These are phyloP conservation scores for Ypsolopha sequella DNA, from an alignment of 2,888 invertebrate genomes.

Conservation along the genomic window DNA sequence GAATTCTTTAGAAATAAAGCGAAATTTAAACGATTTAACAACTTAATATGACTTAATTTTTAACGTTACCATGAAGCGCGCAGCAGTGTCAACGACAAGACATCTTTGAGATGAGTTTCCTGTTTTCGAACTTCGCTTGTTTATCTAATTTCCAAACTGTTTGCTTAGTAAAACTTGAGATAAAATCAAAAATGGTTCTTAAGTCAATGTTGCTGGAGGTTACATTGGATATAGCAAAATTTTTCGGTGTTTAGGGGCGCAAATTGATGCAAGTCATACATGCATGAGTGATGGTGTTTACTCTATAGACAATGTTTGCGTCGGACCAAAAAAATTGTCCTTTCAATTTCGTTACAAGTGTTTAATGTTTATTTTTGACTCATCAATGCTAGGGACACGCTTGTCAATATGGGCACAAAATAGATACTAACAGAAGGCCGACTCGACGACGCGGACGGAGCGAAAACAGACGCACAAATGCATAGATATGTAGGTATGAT, in stretches of 20 bases:
- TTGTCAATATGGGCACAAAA: too few species aligned
- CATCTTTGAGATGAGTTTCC: conserved; percentile 4
- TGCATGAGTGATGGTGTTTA: conserved; percentile 17
- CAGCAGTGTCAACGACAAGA: background rate
- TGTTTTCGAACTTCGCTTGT: conserved; percentile 28
- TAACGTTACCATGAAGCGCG: background rate
- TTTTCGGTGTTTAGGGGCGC: conserved; percentile 20
- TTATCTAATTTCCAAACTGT: conserved; percentile 49
- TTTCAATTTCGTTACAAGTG: background rate
- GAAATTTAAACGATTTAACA: too few species aligned
- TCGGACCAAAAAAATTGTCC: background rate
- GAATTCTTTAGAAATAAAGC: too few species aligned
- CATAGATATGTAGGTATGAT: too few species aligned
- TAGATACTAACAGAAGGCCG: too few species aligned
- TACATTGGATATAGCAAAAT: background rate
- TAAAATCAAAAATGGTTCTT: conserved; percentile 12
- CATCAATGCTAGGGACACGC: background rate
- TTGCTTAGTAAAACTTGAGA: conserved; percentile 23
- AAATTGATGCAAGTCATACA: conserved; percentile 51
- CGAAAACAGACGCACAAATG: too few species aligned
- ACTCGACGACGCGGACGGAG: too few species aligned
- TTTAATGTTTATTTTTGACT: background rate
- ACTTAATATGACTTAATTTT: too few species aligned
- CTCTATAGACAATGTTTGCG: conserved; percentile 2
- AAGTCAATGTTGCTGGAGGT: too few species aligned